Conservation (phyloP, 2,113 vertebrate genomes). For the Rhinoderma darwinii region DNA sequence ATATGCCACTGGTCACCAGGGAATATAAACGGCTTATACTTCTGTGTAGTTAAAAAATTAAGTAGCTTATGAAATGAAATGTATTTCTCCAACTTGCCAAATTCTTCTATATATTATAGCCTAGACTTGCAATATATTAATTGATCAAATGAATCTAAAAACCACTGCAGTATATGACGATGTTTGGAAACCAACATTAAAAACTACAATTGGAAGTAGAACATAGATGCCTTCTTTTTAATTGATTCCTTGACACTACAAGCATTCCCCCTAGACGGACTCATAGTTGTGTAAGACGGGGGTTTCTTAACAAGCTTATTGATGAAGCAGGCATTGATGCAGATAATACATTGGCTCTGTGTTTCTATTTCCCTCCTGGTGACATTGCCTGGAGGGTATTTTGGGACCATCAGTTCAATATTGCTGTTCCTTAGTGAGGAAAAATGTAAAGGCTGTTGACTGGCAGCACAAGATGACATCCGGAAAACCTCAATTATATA, state of each 20-base stretch:
- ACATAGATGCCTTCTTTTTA: not conserved
- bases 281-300: slow-evolving; percentile 64
- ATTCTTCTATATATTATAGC: not conserved
- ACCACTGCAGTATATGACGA: not conserved
- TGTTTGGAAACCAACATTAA: not conserved
- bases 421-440: slow-evolving; percentile 9
- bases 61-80: not conserved
- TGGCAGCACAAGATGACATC: slow-evolving; percentile 27
- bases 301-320: slow-evolving; percentile 49
- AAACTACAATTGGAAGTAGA: not conserved
- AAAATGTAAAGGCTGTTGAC: slow-evolving; percentile 5
- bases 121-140: not conserved
- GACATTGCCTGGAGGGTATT: slow-evolving; percentile 49
- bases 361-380: slow-evolving; percentile 46
- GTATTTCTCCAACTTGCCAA: not conserved
- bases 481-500: not conserved
- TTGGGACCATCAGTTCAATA: slow-evolving; percentile 23
- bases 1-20: not conserved
- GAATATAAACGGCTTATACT: not conserved
- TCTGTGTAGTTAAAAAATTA: not conserved
- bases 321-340: slow-evolving; percentile 32
- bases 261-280: slow-evolving; percentile 30
- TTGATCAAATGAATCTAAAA: not conserved
- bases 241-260: slow-evolving; percentile 2
- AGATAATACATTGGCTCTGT: slow-evolving; percentile 43